Conservation (phyloP, 2,888 invertebrate genomes). For the Octodonta nipae region DNA sequence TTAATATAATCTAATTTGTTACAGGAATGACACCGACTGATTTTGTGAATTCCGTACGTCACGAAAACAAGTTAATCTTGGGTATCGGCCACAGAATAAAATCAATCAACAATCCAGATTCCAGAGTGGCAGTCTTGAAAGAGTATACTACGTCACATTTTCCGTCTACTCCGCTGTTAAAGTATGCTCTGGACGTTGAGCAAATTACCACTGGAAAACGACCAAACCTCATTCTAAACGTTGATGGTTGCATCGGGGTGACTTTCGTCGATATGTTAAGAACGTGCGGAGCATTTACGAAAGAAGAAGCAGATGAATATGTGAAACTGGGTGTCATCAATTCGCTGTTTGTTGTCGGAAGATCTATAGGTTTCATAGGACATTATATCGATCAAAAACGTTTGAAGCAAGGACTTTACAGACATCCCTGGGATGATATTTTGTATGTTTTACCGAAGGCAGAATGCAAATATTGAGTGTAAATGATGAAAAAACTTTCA, state of each 20-base stretch:
- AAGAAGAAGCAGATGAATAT: conserved; percentile 95
- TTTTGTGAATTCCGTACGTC: conserved; percentile 94
- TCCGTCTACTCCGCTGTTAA: conserved; percentile 84
- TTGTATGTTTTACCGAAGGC: conserved; percentile 72
- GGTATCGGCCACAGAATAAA: conserved; percentile 91
- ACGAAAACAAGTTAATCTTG: conserved; percentile 95
- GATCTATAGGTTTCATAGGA: conserved; percentile 96
- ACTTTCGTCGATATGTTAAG: conserved; percentile 93
- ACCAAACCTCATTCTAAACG: conserved; percentile 98
- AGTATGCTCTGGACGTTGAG: conserved; percentile 94
- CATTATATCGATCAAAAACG: conserved; percentile 98
- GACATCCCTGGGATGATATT: conserved; percentile 99
- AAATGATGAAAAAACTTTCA: too few species aligned
- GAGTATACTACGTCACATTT: conserved; percentile 88
- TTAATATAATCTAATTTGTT: too few species aligned
- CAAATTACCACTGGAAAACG: conserved; percentile 98
- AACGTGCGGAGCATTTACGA: conserved; percentile 85
- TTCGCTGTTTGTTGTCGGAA: conserved; percentile 92
- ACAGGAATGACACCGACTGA: conserved; percentile 84
- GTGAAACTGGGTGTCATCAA: conserved; percentile 96
- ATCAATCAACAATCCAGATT: conserved; percentile 96
- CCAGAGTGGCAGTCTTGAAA: conserved; percentile 91
- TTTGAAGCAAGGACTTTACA: conserved; percentile 94
- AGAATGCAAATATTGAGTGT: too few species aligned
- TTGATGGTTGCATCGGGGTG: conserved; percentile 95